Conservation (phyloP, 2,888 invertebrate species). For the Plagodis dolabraria region DNA sequence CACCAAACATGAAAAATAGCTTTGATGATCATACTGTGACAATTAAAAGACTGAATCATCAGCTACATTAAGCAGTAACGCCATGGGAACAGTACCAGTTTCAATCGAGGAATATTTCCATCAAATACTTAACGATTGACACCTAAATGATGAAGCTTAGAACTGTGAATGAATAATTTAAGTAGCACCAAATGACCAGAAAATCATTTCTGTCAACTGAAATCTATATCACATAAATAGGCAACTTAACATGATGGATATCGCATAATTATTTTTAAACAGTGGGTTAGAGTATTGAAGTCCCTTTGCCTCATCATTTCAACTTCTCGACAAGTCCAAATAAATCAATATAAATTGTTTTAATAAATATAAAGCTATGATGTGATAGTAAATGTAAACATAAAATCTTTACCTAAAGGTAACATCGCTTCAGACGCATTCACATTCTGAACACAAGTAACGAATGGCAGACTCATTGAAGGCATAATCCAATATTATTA, state of each 20-base stretch:
- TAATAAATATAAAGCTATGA: conserved; percentile 37
- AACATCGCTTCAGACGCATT: conserved; percentile 27
- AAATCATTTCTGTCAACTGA: conserved; percentile 34
- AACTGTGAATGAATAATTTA: conserved; percentile 34
- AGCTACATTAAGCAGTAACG: no score
- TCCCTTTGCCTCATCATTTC: conserved; percentile 35
- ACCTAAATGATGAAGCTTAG: conserved; percentile 35
- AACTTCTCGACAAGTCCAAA: conserved; percentile 24
- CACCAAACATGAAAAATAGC: no score
- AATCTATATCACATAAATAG: conserved; percentile 8
- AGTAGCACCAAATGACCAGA: conserved; percentile 42
- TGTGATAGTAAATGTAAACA: conserved; percentile 33
- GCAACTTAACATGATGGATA: conserved; percentile 7
- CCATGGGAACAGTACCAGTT: conserved; percentile 17
- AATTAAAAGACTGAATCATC: no score
- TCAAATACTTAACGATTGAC: conserved; percentile 31
- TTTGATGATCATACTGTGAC: no score
- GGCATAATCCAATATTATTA: not conserved
- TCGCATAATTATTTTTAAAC: conserved; percentile 6
- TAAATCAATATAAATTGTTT: conserved; percentile 27
- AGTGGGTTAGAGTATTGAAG: conserved; percentile 10
- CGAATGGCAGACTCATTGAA: not conserved
- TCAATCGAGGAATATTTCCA: conserved; percentile 34
- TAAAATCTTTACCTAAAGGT: conserved; percentile 38
- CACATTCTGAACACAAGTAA: conserved; percentile 14